A percentile compares a stretch with the other conserved stretches of the same genome.
Conservation (phyloP, 2,797 vertebrate genomes). For the Paedocypris micromegethes region DNA sequence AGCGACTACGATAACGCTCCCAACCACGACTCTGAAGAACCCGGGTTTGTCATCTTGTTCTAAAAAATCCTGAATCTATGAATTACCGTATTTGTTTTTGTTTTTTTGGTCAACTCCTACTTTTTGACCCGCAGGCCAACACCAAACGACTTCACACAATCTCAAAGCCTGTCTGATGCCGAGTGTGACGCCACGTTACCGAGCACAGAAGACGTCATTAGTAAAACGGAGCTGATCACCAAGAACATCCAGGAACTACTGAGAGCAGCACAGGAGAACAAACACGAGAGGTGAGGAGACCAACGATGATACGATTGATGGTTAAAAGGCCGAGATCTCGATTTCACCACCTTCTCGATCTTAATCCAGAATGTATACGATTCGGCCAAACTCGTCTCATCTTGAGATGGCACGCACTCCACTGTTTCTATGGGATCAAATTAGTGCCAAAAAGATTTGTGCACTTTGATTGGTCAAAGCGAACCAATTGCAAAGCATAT, state of each 20-base stretch:
- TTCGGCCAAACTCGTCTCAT: too few relatives aligned
- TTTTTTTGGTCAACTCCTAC: not conserved
- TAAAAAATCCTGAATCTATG: not conserved
- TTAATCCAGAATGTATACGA: too few relatives aligned
- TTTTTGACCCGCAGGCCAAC: constrained; percentile 48
- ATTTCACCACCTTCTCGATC: not conserved
- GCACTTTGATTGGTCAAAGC: too few relatives aligned
- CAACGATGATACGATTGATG: not conserved
- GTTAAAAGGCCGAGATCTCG: not conserved
- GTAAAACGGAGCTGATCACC: constrained; percentile 97
- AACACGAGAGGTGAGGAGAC: constrained; percentile 82
- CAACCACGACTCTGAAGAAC: constrained; percentile 77
- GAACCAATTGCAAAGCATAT: too few relatives aligned
- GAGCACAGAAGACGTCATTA: constrained; percentile 92
- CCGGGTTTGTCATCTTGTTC: constrained; percentile 64
- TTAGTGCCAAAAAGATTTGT: too few relatives aligned
- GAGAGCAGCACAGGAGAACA: constrained; percentile 92
- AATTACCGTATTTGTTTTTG: too few relatives aligned
- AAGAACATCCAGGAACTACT: constrained; percentile 98
- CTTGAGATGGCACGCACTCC: too few relatives aligned
- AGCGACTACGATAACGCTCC: constrained; percentile 84
- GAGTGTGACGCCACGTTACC: constrained; percentile 77
- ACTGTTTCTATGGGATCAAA: too few relatives aligned
- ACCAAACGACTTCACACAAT: constrained; percentile 61
- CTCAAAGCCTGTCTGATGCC: constrained; percentile 58